Base-by-base conservation (phyloP, 1,140 invertebrate species). In the Sitophilus oryzae region DNA sequence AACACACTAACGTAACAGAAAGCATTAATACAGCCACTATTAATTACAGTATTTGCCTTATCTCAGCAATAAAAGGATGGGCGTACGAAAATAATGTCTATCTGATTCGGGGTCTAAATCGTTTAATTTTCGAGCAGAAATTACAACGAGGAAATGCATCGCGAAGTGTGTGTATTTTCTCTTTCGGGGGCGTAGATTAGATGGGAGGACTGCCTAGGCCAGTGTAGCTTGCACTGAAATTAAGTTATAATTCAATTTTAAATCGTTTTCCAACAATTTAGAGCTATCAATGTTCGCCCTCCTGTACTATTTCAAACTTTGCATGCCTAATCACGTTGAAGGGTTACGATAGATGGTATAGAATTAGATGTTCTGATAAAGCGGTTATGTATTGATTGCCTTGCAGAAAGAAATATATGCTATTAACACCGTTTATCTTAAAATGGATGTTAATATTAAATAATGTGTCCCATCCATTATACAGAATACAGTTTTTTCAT, bases 1-100 rank as follows among this genome's bases (percentile, higher is more conserved):
- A 30, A 30, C 25, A 30, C 11, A 30, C 5, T 30, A 30, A 30
- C 25, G 25, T 30, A 30, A 11, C 25, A 6, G 25, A 30, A 30
- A 30, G 25, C 25, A 53, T 53, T 53, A 52, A 52, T 52, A 45
- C 38, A 52, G 51, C 36, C 43, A 30, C 51, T 52, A 53, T 53
- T 53, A 53, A 53, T 53, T 53, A 53, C 41, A 53, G 51, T 44
- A 53, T 53, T 53, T 44, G 51, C 51, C 40, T 53, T 53, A 53
- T 53, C 51, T 53, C 40, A 40, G 21, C 19, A 53, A 53, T 20
- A 53, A 43, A 53, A 43, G 51, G 51, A 41, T 35, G 51, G 43
- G 51, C 51, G 25, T 40, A 30, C 35, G 14, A 46, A 53, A 53
- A 53, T 53, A 53, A 53, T 53, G 51, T 44, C 51, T 41, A 41